Evolutionary conservation across 1,140 invertebrate genomes (phyloP).

Genomic region (Tetraneura akinire): DNA sequence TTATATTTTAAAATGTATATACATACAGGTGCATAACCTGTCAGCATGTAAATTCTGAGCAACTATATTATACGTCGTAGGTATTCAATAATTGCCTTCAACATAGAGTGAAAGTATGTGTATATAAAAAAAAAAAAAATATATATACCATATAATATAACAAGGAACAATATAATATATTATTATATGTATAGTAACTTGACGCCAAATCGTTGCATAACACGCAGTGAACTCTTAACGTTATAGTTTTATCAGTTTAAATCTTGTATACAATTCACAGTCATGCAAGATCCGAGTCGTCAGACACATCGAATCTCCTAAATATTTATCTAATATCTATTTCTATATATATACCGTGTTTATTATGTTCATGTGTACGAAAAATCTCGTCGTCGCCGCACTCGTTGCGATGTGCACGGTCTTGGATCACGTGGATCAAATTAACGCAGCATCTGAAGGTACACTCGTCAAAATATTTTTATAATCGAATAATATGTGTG

Average conservation of each 20-base stretch:
- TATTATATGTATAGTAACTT: slow-evolving; percentile 38
- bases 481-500: neutral
- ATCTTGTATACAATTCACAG: slow-evolving; percentile 32
- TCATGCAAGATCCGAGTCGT: slow-evolving; percentile 28
- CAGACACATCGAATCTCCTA: neutral
- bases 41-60: slow-evolving; percentile 18
- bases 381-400: neutral
- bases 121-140: neutral
- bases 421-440: neutral
- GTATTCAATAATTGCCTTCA: slow-evolving; percentile 25
- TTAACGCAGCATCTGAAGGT: slow-evolving; percentile 21
- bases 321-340: neutral
- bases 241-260: slow-evolving; percentile 46
- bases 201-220: slow-evolving; percentile 32
- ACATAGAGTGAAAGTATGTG: slow-evolving; percentile 42
- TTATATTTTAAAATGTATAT: neutral
- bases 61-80: neutral
- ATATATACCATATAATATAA: slow-evolving; percentile 49
- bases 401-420: neutral
- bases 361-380: slow-evolving; percentile 1
- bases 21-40: slow-evolving; percentile 6
- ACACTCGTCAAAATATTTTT: neutral
- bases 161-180: slow-evolving; percentile 46
- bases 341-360: too few relatives aligned
- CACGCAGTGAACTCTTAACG: slow-evolving; percentile 16